Conservation (phyloP, 2,797 vertebrate species). For the Enteromius trimaculatus region DNA sequence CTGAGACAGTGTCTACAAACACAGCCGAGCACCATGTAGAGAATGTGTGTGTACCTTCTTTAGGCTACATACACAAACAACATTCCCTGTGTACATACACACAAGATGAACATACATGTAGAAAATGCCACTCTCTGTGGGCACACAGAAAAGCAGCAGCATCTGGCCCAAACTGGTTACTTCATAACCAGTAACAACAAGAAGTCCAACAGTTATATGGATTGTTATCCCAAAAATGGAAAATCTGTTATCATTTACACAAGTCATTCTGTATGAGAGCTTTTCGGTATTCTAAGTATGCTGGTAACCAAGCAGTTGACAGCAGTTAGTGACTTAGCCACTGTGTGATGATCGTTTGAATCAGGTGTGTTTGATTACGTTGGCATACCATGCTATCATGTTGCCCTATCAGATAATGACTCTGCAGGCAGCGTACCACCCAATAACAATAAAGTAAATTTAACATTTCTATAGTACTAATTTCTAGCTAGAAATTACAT, state of each 20-base stretch:
- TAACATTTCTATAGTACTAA: neutral
- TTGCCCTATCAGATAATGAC: neutral
- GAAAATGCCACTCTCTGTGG: conserved; percentile 1
- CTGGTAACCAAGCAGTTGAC: neutral
- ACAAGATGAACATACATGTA: neutral
- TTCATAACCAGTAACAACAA: no score
- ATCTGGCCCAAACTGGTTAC: neutral
- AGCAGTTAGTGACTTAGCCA: neutral
- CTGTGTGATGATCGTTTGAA: neutral
- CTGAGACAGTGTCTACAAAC: conserved; percentile 24
- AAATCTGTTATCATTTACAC: neutral
- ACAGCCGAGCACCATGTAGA: neutral
- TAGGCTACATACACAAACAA: conserved; percentile 13
- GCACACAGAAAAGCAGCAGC: neutral
- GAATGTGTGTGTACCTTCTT: conserved; percentile 13
- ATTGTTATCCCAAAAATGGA: neutral
- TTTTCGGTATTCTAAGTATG: neutral
- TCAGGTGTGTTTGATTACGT: neutral
- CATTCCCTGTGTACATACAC: conserved; percentile 1
- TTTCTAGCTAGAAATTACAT: neutral
- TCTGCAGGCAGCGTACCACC: no score
- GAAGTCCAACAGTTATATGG: neutral
- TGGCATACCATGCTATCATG: neutral
- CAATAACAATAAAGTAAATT: neutral
- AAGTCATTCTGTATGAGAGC: neutral